Evolutionary conservation across 2,113 vertebrate genomes (phyloP), one percentile per base, ranked within the genome.

Genomic region (Alectura lathami): DNA sequence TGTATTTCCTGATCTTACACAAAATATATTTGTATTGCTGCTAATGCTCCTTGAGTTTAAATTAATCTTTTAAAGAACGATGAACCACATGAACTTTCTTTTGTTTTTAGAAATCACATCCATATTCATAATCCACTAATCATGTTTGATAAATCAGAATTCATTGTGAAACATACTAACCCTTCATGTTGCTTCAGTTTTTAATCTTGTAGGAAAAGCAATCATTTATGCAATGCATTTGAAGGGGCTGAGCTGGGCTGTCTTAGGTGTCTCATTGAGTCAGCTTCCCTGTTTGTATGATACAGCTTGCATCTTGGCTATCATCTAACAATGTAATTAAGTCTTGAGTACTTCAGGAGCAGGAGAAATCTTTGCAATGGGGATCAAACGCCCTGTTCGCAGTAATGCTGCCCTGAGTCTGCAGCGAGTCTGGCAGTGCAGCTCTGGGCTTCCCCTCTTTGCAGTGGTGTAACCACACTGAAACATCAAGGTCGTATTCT

Each of bases 121-220:
- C 96, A 97, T 98, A 98, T 97, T 98, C 96, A 98, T 97, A 93
- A 97, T 48, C 69, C 87, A 59, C 92, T 94, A 94, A 96, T 95
- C 94, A 92, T 82, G 94, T 97, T 97, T 97, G 94, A 97, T 95
- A 97, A 96, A 96, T 95, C 94, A 97, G 94, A 95, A 97, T 91
- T 96, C 91, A 60, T 78, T 92, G 83, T 85, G 91, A 95, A 97
- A 91, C 79, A 79, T 22, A 78, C 96, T 94, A 97, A 95, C 83
- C 94, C 89, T 80, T 93, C 86, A 36, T 86, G 83, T 94, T 97
- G 80, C 90, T 86, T 86, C 89, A 67, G 38, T 64, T 96, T 96
- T 95, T 87, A 88, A 67, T 80, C 73, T 96, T 89, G 4, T 36
- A 83, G 77, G 85, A 76, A 51, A 78, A 90, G 89, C 70, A 85